Percentiles rank a stretch among this genome's conserved stretches.
Evolutionary conservation across 1,140 invertebrate genomes (phyloP).

Genomic region (Steinernema khuongi): DNA sequence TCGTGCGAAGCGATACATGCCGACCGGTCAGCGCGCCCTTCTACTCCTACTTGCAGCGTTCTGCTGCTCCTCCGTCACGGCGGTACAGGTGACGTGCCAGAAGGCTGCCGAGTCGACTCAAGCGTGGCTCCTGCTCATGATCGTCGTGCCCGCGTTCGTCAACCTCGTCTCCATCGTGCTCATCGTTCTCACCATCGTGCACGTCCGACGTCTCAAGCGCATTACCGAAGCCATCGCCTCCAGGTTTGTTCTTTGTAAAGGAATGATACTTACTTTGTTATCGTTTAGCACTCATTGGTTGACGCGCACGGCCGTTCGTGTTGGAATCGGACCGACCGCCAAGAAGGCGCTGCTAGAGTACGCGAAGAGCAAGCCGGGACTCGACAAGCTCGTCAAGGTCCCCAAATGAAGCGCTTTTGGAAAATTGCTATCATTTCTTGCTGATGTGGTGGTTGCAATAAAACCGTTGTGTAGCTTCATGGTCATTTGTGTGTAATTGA

Average conservation of each 20-base stretch:
- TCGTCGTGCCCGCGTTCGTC: background rate
- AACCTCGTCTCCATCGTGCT: background rate
- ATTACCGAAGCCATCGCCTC: slow-evolving; percentile 6
- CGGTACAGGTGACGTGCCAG: background rate
- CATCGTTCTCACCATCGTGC: slow-evolving; percentile 8
- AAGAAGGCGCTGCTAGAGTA: slow-evolving; percentile 44
- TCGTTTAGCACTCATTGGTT: slow-evolving; percentile 43
- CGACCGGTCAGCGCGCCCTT: background rate
- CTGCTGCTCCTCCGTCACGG: background rate
- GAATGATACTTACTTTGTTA: background rate
- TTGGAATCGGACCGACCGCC: slow-evolving; percentile 41
- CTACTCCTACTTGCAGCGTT: background rate
- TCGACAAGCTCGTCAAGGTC: slow-evolving; percentile 11
- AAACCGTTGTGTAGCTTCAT: no score
- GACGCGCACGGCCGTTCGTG: slow-evolving; percentile 41
- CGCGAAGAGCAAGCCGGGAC: slow-evolving; percentile 40
- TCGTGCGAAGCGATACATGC: no score
- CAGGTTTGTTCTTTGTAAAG: background rate
- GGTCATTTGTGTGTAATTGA: no score
- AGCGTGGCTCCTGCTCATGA: background rate
- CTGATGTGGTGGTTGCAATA: background rate
- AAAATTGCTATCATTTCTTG: background rate
- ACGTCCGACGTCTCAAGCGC: background rate
- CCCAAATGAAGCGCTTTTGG: background rate
- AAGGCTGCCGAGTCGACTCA: background rate